Evolutionary conservation across 1,140 invertebrate species (phyloP), one percentile per base, ranked within the genome.

Genomic region (Oedothorax gibbosus): DNA sequence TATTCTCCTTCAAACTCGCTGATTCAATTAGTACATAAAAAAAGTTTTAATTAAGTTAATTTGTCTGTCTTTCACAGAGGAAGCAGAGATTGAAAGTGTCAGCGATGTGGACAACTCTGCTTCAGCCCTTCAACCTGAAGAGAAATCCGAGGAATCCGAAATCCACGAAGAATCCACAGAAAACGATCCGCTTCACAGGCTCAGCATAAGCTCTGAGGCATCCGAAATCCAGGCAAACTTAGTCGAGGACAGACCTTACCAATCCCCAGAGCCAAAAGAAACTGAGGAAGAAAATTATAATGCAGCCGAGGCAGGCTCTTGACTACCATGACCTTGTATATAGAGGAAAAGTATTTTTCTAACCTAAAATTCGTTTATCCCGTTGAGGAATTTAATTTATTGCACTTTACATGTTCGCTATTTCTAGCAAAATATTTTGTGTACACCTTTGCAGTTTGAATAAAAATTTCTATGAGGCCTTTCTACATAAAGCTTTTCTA

Each of bases 171-270:
- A 18, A 64, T 81, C 56, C 10, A 75, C 8, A 56, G 18, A 21
- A 68, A 18, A 7, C n/a, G n/a, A 10, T 35, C 49, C n/a, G 6
- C 35, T 35, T 64, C 64, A 71, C 21, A 68, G 83, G 49, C 65
- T 71, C n/a, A 85, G 75, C 71, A 51, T 85, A 3, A 78, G 83
- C 18, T 77, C 83, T 53, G 83, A 85, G 21, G 50, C 7, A 20
- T 21, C 21, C 60, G 83, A 85, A 71, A 85, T 85, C 7, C 82
- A 85, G 62, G 83, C 83, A 2, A 60, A 78, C 10, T 68, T 85
- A 71, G 83, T 76, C 12, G 83, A 85, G 62, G 83, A 85, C 54
- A 68, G 15, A 14, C 81, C 81, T 12, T 68, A 66, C 50, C 9
- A 14, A 56, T 14, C 71, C 8, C 49, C 68, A 35, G 60, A 21